Conservation (phyloP, 2,888 invertebrate species). For the Lordiphosa fenestrarum region DNA sequence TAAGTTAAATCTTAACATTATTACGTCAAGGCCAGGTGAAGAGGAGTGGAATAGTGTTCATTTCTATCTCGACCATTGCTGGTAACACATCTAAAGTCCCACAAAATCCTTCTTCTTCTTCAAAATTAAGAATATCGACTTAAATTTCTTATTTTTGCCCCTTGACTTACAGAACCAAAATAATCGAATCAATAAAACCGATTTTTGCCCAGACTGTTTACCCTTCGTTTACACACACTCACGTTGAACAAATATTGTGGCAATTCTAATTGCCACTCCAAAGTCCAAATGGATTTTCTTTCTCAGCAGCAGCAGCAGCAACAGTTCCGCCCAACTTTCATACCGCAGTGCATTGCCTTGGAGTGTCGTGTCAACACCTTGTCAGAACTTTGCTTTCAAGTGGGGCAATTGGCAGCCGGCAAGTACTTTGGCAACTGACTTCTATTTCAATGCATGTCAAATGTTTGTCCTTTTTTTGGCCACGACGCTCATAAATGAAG, state of each 20-base stretch:
- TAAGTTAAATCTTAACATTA: too few species aligned
- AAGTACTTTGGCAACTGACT: constrained; percentile 33
- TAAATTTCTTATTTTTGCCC: too few species aligned
- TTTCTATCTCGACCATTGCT: too few species aligned
- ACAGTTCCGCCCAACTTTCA: neutral
- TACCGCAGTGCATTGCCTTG: constrained; percentile 7
- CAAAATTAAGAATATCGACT: too few species aligned
- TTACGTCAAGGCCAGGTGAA: too few species aligned
- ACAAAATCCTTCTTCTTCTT: too few species aligned
- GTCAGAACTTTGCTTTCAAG: constrained; percentile 48
- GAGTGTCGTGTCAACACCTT: constrained; percentile 53
- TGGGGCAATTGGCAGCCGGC: constrained; percentile 44
- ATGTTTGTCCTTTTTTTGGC: constrained; percentile 37
- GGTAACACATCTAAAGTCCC: too few species aligned
- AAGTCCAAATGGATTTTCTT: neutral
- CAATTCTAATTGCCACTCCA: constrained; percentile 7
- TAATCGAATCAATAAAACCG: constrained; percentile 17
- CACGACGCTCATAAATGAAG: constrained; percentile 57
- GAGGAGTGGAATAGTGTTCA: too few species aligned
- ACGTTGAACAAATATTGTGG: constrained; percentile 3
- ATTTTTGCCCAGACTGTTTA: neutral
- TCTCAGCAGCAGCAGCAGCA: neutral
- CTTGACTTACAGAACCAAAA: neutral
- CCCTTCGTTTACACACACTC: too few species aligned
- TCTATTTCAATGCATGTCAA: constrained; percentile 58